phyloP scores from a whole-genome alignment of 1,140 invertebrate genomes.

The Plectus sambesii region DNA sequence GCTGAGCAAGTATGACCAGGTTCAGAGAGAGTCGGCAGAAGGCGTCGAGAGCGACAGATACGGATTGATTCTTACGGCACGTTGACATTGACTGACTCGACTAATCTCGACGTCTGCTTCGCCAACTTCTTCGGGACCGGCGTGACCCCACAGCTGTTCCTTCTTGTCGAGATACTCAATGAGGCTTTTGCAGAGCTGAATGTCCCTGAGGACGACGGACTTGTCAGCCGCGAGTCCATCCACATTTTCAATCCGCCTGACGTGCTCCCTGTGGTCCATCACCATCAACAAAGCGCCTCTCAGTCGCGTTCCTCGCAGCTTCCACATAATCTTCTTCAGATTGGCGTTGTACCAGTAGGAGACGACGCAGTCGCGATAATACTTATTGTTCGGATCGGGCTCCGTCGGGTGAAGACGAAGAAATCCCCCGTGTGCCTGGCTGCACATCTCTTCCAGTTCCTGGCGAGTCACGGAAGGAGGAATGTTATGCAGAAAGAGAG shows the following conservation, averaged over 20 bases:
- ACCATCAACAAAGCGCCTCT: not conserved
- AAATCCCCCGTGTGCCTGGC: not conserved
- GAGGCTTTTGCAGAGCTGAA: not conserved
- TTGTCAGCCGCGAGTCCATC: not conserved
- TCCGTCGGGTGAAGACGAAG: not conserved
- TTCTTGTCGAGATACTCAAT: not conserved
- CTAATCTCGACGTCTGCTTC: too few relatives aligned
- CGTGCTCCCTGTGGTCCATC: not conserved
- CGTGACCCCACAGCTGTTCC: not conserved
- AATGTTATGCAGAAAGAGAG: too few relatives aligned
- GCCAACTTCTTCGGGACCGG: too few relatives aligned
- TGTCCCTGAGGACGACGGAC: not conserved
- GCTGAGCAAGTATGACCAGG: too few relatives aligned
- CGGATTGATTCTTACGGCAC: too few relatives aligned
- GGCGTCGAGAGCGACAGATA: too few relatives aligned
- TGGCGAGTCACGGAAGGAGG: too few relatives aligned
- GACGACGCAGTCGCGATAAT: not conserved
- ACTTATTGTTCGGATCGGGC: not conserved
- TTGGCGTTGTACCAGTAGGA: not conserved
- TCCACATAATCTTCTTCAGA: not conserved
- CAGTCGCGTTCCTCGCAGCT: not conserved
- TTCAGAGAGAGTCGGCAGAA: too few relatives aligned
- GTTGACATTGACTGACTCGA: too few relatives aligned
- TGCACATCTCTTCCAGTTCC: not conserved
- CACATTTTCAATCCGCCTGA: not conserved